These are phyloP conservation scores for Ictalurus punctatus DNA, from an alignment of 2,113 vertebrate species.

Conservation along the genomic window DNA sequence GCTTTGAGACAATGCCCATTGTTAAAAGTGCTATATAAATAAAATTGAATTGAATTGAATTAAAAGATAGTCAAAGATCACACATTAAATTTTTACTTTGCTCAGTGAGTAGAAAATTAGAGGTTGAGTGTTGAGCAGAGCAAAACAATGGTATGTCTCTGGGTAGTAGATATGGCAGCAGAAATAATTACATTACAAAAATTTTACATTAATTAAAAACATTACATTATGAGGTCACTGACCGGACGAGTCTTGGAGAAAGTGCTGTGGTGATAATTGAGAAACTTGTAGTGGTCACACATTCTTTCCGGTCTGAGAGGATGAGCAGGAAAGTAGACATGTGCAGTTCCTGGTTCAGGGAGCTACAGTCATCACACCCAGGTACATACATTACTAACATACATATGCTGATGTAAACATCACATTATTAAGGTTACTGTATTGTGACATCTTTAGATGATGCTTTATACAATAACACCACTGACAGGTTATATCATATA, in stretches of 20 bases:
- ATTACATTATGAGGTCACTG: conserved; percentile 19
- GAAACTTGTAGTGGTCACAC: conserved; percentile 59
- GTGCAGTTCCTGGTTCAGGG: conserved; percentile 54
- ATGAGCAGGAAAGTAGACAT: conserved; percentile 41
- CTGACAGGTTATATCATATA: neutral
- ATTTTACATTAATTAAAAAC: neutral
- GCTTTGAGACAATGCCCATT: too few species aligned
- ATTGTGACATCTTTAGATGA: neutral
- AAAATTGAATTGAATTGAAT: too few species aligned
- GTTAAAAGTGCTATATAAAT: too few species aligned
- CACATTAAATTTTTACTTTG: neutral
- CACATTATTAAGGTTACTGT: neutral
- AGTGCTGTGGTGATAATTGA: conserved; percentile 57
- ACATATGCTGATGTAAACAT: neutral
- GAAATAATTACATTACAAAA: neutral
- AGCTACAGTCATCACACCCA: conserved; percentile 58
- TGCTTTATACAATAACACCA: neutral
- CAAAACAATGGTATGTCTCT: neutral
- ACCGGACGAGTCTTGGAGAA: conserved; percentile 63
- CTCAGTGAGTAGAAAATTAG: neutral
- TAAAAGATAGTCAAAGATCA: neutral
- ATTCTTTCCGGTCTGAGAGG: conserved; percentile 31
- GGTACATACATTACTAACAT: conserved; percentile 53
- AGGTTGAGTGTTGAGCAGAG: neutral
- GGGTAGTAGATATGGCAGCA: neutral